phyloP scores from a whole-genome alignment of 1,140 invertebrate species.

The Sminthurides bifidus region DNA sequence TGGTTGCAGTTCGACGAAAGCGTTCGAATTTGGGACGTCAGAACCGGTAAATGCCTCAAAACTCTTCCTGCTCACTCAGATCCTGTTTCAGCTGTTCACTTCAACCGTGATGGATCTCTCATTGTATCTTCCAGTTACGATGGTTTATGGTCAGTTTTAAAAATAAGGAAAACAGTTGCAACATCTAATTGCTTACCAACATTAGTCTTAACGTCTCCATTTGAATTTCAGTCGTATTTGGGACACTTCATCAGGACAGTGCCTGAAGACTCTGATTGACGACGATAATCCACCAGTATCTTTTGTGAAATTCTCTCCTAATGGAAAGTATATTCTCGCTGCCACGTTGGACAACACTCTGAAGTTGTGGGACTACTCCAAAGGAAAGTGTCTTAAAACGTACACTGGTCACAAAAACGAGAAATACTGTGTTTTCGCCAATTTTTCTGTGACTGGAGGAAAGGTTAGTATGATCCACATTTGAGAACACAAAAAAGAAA shows the following conservation, averaged over 20 bases:
- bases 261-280: conserved; percentile 90
- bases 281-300: conserved; percentile 97
- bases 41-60: conserved; percentile 97
- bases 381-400: conserved; percentile 93
- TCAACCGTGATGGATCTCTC: conserved; percentile 94
- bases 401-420: conserved; percentile 98
- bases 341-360: conserved; percentile 90
- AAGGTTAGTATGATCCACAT: conserved; percentile 65
- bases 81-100: conserved; percentile 96
- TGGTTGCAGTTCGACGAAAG: conserved; percentile 85
- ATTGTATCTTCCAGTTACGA: conserved; percentile 99
- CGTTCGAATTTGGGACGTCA: conserved; percentile 98
- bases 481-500: conserved; percentile 10
- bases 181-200: neutral
- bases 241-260: conserved; percentile 98
- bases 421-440: conserved; percentile 99
- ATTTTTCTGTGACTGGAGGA: conserved; percentile 98
- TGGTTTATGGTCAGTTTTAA: conserved; percentile 67
- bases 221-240: conserved; percentile 93
- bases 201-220: conserved; percentile 28
- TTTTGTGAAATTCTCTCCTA: conserved; percentile 99
- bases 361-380: conserved; percentile 98
- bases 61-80: conserved; percentile 98
- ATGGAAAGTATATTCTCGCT: conserved; percentile 97
- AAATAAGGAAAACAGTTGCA: neutral